Percentiles rank a stretch among this genome's conserved stretches.
Conservation (phyloP, 2,888 invertebrate genomes). For the Nomada ruficornis region DNA sequence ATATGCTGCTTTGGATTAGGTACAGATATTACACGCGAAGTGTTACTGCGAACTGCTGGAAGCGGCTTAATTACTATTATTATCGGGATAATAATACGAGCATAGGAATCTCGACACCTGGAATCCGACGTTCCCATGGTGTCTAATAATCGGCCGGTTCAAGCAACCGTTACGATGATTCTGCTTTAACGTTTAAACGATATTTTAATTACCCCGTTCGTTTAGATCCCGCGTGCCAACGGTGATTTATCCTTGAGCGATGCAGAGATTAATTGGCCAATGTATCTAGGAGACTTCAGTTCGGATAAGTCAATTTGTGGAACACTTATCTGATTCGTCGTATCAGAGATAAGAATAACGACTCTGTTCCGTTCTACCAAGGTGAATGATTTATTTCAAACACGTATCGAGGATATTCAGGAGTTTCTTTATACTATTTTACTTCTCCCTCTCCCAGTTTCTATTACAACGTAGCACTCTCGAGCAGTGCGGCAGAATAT, state of each 20-base stretch:
- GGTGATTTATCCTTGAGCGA: slow-evolving; percentile 5
- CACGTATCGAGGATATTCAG: too few species aligned
- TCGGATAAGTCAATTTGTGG: neutral
- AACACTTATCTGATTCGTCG: neutral
- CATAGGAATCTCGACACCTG: slow-evolving; percentile 60
- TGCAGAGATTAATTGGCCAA: neutral
- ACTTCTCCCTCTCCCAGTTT: neutral
- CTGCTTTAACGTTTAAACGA: slow-evolving; percentile 39
- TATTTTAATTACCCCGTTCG: slow-evolving; percentile 48
- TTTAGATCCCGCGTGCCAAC: neutral
- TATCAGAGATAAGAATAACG: too few species aligned
- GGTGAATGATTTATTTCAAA: too few species aligned
- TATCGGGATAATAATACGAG: slow-evolving; percentile 67
- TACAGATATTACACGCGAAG: slow-evolving; percentile 69
- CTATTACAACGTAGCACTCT: neutral
- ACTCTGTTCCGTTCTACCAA: too few species aligned
- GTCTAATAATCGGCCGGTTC: slow-evolving; percentile 34
- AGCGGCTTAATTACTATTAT: slow-evolving; percentile 67
- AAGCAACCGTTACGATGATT: slow-evolving; percentile 46
- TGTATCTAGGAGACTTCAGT: neutral
- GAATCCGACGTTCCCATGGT: slow-evolving; percentile 58
- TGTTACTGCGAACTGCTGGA: slow-evolving; percentile 71
- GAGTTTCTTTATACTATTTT: neutral
- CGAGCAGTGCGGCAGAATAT: neutral
- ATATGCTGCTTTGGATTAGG: slow-evolving; percentile 74